These are phyloP conservation scores for Ditylenchus weischeri DNA, from an alignment of 2,888 invertebrate species.

Conservation along the genomic window DNA sequence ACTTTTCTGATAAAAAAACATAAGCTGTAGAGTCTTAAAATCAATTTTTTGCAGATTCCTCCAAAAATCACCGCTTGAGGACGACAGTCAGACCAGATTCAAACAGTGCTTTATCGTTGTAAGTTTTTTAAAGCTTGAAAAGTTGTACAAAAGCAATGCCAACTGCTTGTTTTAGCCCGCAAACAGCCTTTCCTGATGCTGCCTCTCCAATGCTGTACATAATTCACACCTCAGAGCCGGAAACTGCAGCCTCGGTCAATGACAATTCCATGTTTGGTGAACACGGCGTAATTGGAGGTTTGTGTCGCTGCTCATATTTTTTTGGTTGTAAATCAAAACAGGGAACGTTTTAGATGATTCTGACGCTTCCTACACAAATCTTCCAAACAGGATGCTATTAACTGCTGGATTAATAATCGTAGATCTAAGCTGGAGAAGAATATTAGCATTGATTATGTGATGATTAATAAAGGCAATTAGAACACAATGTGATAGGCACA, in stretches of 20 bases:
- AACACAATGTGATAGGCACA: no score
- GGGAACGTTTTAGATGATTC: no score
- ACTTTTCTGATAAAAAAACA: not conserved
- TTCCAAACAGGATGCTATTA: no score
- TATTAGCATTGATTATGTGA: no score
- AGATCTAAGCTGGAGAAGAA: no score
- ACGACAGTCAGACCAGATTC: not conserved
- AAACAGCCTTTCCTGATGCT: slow-evolving; percentile 8
- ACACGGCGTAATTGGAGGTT: slow-evolving; percentile 11
- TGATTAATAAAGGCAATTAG: no score
- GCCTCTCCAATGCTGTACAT: slow-evolving; percentile 26
- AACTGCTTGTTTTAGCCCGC: not conserved
- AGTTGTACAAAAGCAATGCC: no score
- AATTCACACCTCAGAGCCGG: slow-evolving; percentile 31
- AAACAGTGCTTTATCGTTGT: slow-evolving; percentile 5
- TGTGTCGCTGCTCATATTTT: not conserved
- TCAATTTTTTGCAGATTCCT: slow-evolving; percentile 12
- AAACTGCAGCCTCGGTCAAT: slow-evolving; percentile 12
- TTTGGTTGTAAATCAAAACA: no score
- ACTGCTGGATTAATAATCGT: no score
- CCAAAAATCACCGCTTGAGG: not conserved
- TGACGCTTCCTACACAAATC: no score
- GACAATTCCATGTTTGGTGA: slow-evolving; percentile 3
- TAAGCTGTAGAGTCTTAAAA: no score
- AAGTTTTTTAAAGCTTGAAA: not conserved